phyloP scores from a whole-genome alignment of 2,797 vertebrate genomes.

The Muscicapa striata region DNA sequence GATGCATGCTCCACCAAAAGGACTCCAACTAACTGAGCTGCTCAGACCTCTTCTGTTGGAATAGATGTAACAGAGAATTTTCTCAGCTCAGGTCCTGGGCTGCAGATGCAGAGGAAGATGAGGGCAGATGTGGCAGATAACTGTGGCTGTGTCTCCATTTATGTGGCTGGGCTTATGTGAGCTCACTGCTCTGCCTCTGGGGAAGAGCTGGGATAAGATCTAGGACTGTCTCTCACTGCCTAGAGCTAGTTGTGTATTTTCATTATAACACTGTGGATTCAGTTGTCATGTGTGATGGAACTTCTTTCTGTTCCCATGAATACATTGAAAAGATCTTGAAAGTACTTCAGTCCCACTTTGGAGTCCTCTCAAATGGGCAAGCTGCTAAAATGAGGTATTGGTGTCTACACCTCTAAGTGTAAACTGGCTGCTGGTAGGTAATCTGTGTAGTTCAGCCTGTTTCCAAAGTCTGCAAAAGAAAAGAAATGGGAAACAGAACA shows the following conservation, averaged over 20 bases:
- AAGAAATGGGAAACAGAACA: not conserved
- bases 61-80: not conserved
- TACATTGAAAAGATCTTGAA: not conserved
- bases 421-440: not conserved
- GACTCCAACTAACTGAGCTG: not conserved
- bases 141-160: not conserved
- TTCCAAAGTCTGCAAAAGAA: not conserved
- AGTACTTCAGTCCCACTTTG: not conserved
- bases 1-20: not conserved
- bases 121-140: not conserved
- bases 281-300: not conserved
- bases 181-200: not conserved
- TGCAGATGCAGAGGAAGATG: not conserved
- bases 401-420: not conserved
- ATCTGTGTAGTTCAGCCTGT: not conserved
- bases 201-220: not conserved
- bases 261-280: not conserved
- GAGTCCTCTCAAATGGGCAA: not conserved
- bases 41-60: not conserved
- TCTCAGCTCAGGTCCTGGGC: not conserved
- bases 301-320: not conserved
- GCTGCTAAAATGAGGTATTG: not conserved
- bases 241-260: not conserved
- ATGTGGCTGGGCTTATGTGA: not conserved
- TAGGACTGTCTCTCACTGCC: not conserved